These are phyloP conservation scores for Poeciliopsis occidentalis DNA, from an alignment of 2,113 vertebrate genomes.

Conservation along the genomic window DNA sequence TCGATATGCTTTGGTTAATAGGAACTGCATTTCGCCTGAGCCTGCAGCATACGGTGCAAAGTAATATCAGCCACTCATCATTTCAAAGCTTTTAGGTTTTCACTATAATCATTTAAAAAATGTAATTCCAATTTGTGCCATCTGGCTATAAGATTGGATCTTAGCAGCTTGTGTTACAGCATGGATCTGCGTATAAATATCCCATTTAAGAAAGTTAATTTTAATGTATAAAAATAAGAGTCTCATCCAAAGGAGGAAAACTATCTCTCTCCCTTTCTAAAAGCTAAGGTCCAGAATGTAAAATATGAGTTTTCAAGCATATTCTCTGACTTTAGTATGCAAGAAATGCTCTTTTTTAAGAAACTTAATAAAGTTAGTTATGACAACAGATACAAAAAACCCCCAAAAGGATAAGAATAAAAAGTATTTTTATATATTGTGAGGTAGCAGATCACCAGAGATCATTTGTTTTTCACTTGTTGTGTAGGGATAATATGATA, in stretches of 20 bases:
- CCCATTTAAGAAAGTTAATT: not conserved
- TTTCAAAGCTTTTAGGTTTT: not conserved
- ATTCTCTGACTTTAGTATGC: not conserved
- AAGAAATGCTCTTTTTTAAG: not conserved
- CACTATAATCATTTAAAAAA: not conserved
- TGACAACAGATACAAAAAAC: not conserved
- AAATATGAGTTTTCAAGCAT: not conserved
- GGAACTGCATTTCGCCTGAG: not conserved
- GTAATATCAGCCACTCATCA: not conserved
- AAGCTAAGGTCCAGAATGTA: not conserved
- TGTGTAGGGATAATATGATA: too few relatives aligned
- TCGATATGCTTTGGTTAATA: not conserved
- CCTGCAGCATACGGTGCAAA: not conserved
- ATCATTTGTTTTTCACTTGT: not conserved
- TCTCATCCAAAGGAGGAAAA: not conserved
- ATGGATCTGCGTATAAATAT: not conserved
- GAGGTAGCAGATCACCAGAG: not conserved
- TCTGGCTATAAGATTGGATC: not conserved
- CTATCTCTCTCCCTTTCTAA: not conserved
- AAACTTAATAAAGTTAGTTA: too few relatives aligned
- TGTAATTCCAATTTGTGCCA: not conserved
- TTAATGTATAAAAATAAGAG: not conserved
- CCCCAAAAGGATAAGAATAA: not conserved
- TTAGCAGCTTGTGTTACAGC: not conserved
- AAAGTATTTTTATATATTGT: too few relatives aligned